Evolutionary conservation across 2,888 invertebrate species (phyloP).

Genomic region (Dione juno): DNA sequence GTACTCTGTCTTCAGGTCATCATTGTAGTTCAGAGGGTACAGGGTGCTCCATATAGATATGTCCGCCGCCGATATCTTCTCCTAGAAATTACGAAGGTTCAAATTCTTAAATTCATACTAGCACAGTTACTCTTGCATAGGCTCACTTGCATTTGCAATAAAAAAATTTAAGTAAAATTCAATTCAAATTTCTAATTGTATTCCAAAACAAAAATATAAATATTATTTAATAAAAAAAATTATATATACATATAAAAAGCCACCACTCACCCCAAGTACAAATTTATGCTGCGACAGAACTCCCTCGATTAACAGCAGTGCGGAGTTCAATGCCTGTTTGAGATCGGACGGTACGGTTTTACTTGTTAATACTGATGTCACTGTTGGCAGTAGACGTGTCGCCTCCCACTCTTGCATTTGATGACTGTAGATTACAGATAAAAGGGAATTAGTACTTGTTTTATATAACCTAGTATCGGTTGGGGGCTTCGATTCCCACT

Average conservation of each 20-base stretch:
- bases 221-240: no score
- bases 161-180: no score
- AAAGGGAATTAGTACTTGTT: neutral
- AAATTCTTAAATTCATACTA: no score
- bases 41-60: conserved; percentile 88
- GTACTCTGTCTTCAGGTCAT: conserved; percentile 83
- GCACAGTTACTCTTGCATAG: no score
- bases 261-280: conserved; percentile 84
- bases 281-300: conserved; percentile 79
- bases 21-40: conserved; percentile 85
- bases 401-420: conserved; percentile 87
- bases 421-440: conserved; percentile 65
- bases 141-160: no score
- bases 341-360: conserved; percentile 81
- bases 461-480: no score
- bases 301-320: conserved; percentile 83
- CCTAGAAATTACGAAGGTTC: conserved; percentile 67
- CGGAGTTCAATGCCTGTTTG: conserved; percentile 80
- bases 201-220: no score
- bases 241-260: no score
- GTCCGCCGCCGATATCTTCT: conserved; percentile 86
- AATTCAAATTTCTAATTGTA: no score
- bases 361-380: conserved; percentile 77
- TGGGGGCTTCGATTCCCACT: neutral
- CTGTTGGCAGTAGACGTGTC: conserved; percentile 82